Percentiles rank a stretch among this genome's conserved stretches.
These are phyloP conservation scores for Gallinago solitaria DNA, from an alignment of 2,797 vertebrate genomes.

Conservation along the genomic window DNA sequence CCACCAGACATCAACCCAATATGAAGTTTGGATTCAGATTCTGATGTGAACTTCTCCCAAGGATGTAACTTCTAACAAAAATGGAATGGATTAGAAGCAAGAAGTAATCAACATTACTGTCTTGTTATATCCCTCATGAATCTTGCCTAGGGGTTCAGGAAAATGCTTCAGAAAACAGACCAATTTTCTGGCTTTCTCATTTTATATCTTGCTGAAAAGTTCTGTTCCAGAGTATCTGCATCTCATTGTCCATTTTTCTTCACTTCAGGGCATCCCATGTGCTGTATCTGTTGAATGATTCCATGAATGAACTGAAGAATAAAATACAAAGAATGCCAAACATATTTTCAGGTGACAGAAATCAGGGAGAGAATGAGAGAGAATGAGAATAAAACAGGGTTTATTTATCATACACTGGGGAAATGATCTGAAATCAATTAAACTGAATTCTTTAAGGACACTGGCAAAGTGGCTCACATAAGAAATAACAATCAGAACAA, in stretches of 20 bases:
- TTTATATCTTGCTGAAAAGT: not conserved
- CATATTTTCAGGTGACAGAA: slow-evolving; percentile 16
- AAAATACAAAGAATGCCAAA: not conserved
- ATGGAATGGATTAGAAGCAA: not conserved
- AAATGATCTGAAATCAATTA: slow-evolving; percentile 28
- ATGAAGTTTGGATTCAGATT: not conserved
- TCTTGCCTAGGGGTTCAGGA: not conserved
- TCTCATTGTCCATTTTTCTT: not conserved
- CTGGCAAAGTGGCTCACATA: not conserved
- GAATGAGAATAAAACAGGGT: not conserved
- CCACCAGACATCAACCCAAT: not conserved
- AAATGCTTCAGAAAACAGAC: not conserved
- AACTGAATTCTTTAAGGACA: not conserved
- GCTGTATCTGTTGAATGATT: not conserved
- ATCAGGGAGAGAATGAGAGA: no score
- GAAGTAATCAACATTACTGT: not conserved
- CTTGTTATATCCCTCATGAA: not conserved
- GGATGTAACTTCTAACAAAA: not conserved
- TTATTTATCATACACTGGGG: not conserved
- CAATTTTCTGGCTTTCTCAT: not conserved
- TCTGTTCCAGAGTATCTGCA: not conserved
- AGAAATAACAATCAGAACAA: not conserved
- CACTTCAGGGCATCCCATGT: not conserved
- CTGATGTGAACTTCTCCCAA: not conserved
- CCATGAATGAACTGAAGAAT: not conserved